Conservation (phyloP, 2,888 invertebrate genomes). For the Caenorhabditis angaria region DNA sequence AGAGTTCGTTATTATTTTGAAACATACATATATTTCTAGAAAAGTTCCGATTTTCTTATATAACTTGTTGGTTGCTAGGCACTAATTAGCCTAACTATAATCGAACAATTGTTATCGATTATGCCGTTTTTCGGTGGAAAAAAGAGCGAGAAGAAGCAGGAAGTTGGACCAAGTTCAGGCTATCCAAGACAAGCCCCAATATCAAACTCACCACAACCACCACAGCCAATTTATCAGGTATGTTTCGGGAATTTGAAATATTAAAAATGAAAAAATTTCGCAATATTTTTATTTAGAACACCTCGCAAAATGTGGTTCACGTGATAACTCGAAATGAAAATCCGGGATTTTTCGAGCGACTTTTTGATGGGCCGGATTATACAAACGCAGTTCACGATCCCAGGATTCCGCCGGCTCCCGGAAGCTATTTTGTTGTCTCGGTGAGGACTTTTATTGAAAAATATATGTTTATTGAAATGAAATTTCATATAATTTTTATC, state of each 20-base stretch:
- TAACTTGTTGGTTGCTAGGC: neutral
- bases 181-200: conserved; percentile 24
- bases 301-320: neutral
- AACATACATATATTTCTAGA: neutral
- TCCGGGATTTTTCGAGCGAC: conserved; percentile 14
- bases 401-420: conserved; percentile 35
- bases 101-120: neutral
- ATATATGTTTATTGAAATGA: too few relatives aligned
- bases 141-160: conserved; percentile 18
- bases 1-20: neutral
- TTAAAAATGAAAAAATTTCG: too few relatives aligned
- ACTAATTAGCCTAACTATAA: neutral
- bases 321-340: neutral
- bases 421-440: conserved; percentile 21
- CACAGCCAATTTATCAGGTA: neutral
- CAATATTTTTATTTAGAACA: neutral
- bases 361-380: conserved; percentile 42
- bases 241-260: neutral
- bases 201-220: neutral
- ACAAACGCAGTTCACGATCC: conserved; percentile 30
- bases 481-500: too few relatives aligned
- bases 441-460: too few relatives aligned
- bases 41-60: neutral
- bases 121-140: conserved; percentile 38
- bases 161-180: conserved; percentile 14